A percentile compares a stretch with the other conserved stretches of the same genome.
phyloP scores from a whole-genome alignment of 2,797 vertebrate species.

The Clarias platycephalus region DNA sequence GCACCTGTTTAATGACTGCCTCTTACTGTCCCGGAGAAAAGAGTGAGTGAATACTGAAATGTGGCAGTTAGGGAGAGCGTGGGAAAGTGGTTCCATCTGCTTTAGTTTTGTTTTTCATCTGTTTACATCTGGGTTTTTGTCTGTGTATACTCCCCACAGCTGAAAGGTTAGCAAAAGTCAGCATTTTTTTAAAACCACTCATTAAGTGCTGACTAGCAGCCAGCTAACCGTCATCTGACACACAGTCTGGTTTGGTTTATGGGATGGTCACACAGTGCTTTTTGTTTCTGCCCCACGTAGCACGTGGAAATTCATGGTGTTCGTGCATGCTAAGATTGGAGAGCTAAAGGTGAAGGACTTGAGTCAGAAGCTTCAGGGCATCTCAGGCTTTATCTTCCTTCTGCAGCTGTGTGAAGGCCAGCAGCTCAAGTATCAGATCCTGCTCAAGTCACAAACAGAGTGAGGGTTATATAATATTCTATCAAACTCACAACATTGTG shows the following conservation, averaged over 20 bases:
- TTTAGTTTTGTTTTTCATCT: background rate
- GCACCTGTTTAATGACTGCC: constrained; percentile 89
- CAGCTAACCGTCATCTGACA: constrained; percentile 15
- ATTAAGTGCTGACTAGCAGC: constrained; percentile 19
- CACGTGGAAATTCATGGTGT: constrained; percentile 86
- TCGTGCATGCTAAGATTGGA: constrained; percentile 83
- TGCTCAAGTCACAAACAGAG: constrained; percentile 87
- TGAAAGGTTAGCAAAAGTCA: constrained; percentile 24
- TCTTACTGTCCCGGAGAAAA: constrained; percentile 85
- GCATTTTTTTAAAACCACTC: constrained; percentile 15
- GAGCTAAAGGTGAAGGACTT: constrained; percentile 88
- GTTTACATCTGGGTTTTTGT: background rate
- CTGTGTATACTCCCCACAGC: constrained; percentile 1
- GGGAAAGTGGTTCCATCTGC: constrained; percentile 16
- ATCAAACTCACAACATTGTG: background rate
- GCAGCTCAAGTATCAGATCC: constrained; percentile 85
- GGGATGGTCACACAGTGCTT: constrained; percentile 7
- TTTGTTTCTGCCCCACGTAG: constrained; percentile 64
- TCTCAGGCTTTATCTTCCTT: constrained; percentile 88
- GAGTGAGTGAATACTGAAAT: constrained; percentile 76
- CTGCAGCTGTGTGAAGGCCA: constrained; percentile 84
- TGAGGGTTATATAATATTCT: constrained; percentile 64
- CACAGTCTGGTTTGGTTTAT: background rate
- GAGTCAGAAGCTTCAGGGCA: constrained; percentile 85
- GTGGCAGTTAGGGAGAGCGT: background rate